Evolutionary conservation across 2,113 vertebrate genomes (phyloP).

Genomic region (Nycticebus coucang): DNA sequence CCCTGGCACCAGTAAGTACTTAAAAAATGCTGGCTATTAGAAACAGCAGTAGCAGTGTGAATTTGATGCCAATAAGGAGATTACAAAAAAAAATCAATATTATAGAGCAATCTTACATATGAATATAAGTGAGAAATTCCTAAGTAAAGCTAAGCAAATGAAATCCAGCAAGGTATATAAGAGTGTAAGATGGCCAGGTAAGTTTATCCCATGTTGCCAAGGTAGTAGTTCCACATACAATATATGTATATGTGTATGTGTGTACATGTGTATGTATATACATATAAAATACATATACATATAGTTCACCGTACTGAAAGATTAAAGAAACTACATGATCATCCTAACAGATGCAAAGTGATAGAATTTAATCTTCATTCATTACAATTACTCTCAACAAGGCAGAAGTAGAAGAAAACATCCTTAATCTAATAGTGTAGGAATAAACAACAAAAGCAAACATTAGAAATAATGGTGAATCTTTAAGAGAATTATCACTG

Average conservation of each 20-base stretch:
- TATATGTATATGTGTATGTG: background rate
- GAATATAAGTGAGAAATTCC: background rate
- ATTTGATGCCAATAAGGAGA: background rate
- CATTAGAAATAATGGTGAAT: background rate
- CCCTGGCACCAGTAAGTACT: background rate
- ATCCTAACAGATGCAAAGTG: background rate
- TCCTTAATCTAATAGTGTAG: background rate
- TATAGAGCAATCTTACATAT: background rate
- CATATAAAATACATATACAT: background rate
- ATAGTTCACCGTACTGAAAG: background rate
- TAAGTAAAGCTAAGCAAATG: constrained; percentile 12
- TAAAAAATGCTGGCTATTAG: background rate
- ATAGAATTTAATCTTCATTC: background rate
- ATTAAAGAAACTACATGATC: background rate
- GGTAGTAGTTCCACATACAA: background rate
- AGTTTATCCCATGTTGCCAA: background rate
- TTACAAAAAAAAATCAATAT: background rate
- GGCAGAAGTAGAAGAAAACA: background rate
- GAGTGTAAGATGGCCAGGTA: background rate
- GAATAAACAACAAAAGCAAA: background rate
- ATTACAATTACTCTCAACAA: background rate
- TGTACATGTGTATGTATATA: too few species aligned
- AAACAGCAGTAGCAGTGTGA: background rate
- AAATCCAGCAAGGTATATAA: constrained; percentile 28
- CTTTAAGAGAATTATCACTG: background rate